Base-by-base conservation (phyloP, 2,888 invertebrate species). In the Amphipoea oculea region DNA sequence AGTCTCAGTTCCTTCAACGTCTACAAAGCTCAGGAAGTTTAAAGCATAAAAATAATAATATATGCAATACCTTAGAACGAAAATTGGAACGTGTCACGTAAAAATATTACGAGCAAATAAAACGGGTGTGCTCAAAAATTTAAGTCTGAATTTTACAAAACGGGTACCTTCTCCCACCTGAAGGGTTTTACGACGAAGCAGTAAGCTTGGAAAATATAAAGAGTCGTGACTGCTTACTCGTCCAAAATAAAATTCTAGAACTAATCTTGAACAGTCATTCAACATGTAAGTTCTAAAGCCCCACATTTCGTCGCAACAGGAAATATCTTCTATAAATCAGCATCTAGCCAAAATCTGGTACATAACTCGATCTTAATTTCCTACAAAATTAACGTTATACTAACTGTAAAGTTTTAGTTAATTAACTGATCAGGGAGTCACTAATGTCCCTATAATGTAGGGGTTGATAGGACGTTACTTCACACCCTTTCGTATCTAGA, bases 401-500 rank as follows among this genome's bases (percentile, higher is more conserved):
- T 74, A 85, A 82, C 84, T 81, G 81, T 86, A 88, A 89, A 88
- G 79, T 89, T 86, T 86, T 81, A 82, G 83, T 88, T 89, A 90
- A 91, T 91, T 88, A 91, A 89, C 89, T 84, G 81, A 89, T 90
- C 89, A 83, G 88, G 73, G 89, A 88, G 83, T 88, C 81, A 86
- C 90, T 88, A 91, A 91, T 88, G 82, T 81, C 62, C 78, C 82
- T 87, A 83, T 86, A 90, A 87, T 86, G 81, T 88, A 85, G 86
- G 86, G 89, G 87, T 89, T 90, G 90, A 90, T 87, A 86, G 86
- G 78, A 85, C 83, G 86, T 83, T 80, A 86, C 87, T 92, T 92
- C 83, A 87, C 89, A 90, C 89, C 90, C 90, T 84, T 90, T 83
- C 72, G 75, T 84, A 84, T 84, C 86, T 81, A 86, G 86, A 84